Evolutionary conservation across 2,888 invertebrate species (phyloP), one percentile per base, ranked within the genome.

Genomic region (Nemapogon koenigi): DNA sequence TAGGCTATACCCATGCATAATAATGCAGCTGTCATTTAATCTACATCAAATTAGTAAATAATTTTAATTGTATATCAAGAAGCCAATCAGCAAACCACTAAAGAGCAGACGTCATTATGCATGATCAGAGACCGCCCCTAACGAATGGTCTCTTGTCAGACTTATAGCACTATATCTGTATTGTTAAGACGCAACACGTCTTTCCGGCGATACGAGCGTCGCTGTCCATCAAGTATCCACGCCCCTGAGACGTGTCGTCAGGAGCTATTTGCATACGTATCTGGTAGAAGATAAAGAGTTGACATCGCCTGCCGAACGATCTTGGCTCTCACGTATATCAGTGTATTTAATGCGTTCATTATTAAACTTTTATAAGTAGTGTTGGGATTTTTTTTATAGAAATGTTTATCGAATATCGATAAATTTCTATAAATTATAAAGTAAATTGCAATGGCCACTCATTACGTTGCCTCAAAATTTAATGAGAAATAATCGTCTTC

Each of bases 261-360:
- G n/a, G n/a, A n/a, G 64, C 59, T 66, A 72, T 76, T 76, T 76
- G 76, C 76, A 75, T 75, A 69, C 66, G 63, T 66, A 69, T 69
- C 66, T 59, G 53, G 57, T 53, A 54, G 49, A 55, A 13, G 33
- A 18, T 16, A 31, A 33, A 51, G 53, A 55, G 60, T 63, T 61
- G 68, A 64, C 67, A n/a, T 37, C 37, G 18, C 57, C 62, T 55
- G 57, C 56, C 61, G 58, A 56, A 58, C 62, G 57, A 57, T 56
- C 57, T 58, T 54, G 49, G 55, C 62, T 54, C 58, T 56, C 64
- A 60, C 72, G 72, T 71, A 64, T 68, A 72, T 75, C 70, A 69
- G 62, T 61, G 56, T 64, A 59, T 60, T 70, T 71, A 71, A 73
- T 71, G 67, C 68, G 68, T 69, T 70, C 69, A 70, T 71, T 70